Evolutionary conservation across 2,888 invertebrate species (phyloP).

Genomic region (Pegoplata infirma): DNA sequence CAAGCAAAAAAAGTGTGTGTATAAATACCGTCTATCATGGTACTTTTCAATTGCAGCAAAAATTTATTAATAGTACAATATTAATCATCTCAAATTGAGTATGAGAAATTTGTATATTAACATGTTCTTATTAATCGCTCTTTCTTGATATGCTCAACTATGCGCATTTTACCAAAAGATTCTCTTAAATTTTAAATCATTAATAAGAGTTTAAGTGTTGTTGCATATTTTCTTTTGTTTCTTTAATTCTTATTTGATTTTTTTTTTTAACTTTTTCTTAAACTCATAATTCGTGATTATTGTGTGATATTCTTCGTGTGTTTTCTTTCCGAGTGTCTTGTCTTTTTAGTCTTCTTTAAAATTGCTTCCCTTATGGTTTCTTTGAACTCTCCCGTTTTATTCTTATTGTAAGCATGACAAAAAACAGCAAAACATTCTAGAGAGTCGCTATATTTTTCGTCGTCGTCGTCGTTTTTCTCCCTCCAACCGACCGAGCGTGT

Average conservation of each 20-base stretch:
- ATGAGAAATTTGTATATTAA: not conserved
- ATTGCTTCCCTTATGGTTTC: conserved; percentile 41
- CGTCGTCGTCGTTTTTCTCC: conserved; percentile 21
- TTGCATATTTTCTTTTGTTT: conserved; percentile 12
- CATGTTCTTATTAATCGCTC: too few relatives aligned
- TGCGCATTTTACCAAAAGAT: not conserved
- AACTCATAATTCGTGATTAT: not conserved
- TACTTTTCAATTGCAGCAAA: too few relatives aligned
- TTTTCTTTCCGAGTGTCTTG: not conserved
- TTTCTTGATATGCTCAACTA: too few relatives aligned
- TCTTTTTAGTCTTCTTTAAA: conserved; percentile 3
- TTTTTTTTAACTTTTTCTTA: not conserved
- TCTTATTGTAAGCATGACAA: conserved; percentile 24
- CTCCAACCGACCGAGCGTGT: not conserved
- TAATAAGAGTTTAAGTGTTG: not conserved
- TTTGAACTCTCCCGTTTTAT: conserved; percentile 23
- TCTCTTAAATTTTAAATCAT: not conserved
- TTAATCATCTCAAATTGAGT: not conserved
- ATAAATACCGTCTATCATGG: too few relatives aligned
- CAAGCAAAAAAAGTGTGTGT: too few relatives aligned
- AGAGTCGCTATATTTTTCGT: too few relatives aligned
- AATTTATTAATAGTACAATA: not conserved
- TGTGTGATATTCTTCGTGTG: not conserved
- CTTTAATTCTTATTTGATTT: not conserved
- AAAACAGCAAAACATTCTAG: too few relatives aligned